Conservation (phyloP, 1,140 invertebrate genomes). For the Pseudobourletiella spinata region DNA sequence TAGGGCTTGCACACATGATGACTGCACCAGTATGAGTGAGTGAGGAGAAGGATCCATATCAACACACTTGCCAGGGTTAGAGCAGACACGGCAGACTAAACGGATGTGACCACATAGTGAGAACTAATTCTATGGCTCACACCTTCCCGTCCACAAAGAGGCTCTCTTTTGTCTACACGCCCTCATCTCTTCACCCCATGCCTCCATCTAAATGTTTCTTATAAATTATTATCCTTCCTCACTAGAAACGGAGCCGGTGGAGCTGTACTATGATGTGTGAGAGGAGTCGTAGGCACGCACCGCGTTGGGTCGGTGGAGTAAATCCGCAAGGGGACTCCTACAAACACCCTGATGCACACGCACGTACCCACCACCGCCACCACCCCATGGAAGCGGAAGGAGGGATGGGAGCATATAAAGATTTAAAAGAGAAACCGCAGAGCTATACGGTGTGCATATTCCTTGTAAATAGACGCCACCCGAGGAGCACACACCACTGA, state of each 20-base stretch:
- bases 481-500: too few relatives aligned
- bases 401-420: too few relatives aligned
- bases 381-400: too few relatives aligned
- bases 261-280: neutral
- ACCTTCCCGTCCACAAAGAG: slow-evolving; percentile 7
- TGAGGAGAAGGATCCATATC: too few relatives aligned
- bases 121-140: slow-evolving; percentile 9
- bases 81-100: neutral
- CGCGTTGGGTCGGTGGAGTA: too few relatives aligned
- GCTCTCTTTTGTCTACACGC: neutral
- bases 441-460: too few relatives aligned
- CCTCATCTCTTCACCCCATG: slow-evolving; percentile 7
- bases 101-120: slow-evolving; percentile 17
- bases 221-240: slow-evolving; percentile 5
- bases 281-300: too few relatives aligned
- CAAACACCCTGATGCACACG: too few relatives aligned
- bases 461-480: too few relatives aligned
- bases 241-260: neutral
- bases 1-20: neutral
- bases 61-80: neutral
- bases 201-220: slow-evolving; percentile 10
- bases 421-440: too few relatives aligned
- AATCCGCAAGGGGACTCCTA: too few relatives aligned
- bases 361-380: too few relatives aligned
- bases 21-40: neutral